Conservation (phyloP, 92 coral and sea anemone species). For the Metridium senile region DNA sequence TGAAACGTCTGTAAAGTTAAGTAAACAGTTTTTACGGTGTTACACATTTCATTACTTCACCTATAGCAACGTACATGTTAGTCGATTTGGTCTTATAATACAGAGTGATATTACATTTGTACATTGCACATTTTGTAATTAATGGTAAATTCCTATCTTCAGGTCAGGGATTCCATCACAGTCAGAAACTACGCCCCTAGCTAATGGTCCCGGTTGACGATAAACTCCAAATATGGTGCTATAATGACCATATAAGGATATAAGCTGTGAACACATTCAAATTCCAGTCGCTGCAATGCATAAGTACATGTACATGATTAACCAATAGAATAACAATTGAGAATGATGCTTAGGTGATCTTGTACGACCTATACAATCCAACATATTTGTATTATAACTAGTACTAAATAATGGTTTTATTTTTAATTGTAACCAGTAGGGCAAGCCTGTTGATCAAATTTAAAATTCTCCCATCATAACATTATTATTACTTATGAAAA, state of each 20-base stretch:
- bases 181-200: conserved; percentile 59
- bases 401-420: neutral
- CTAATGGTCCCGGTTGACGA: conserved; percentile 74
- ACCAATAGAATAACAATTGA: conserved; percentile 9
- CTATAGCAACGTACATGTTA: too few species aligned
- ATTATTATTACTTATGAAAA: neutral
- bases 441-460: conserved; percentile 4
- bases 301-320: conserved; percentile 9
- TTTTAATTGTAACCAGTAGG: neutral
- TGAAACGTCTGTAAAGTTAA: too few species aligned
- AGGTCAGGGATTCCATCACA: conserved; percentile 47
- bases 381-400: neutral
- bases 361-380: conserved; percentile 2
- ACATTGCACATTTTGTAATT: too few species aligned
- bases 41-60: too few species aligned
- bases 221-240: neutral
- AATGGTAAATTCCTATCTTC: conserved; percentile 5
- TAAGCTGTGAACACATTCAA: conserved; percentile 12
- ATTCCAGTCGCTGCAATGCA: conserved; percentile 27
- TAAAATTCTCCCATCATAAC: conserved; percentile 6
- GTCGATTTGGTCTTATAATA: too few species aligned
- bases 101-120: too few species aligned
- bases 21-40: too few species aligned
- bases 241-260: neutral
- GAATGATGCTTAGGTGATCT: conserved; percentile 9